phyloP scores from a whole-genome alignment of 2,113 vertebrate species.

The Megaleporinus macrocephalus region DNA sequence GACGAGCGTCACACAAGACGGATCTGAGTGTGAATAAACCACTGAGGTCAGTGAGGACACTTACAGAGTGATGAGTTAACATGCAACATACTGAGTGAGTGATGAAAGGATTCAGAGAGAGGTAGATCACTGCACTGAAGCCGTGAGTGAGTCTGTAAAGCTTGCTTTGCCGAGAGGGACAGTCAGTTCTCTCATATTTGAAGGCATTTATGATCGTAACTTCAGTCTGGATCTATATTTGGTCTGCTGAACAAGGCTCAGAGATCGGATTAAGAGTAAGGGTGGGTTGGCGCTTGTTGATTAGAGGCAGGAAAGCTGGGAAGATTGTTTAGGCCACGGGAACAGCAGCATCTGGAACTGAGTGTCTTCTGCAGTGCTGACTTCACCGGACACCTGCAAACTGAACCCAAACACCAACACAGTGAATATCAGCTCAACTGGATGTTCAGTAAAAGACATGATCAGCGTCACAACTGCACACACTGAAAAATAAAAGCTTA shows the following conservation, averaged over 20 bases:
- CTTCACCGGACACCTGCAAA: slow-evolving; percentile 28
- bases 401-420: background rate
- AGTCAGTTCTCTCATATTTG: background rate
- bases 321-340: slow-evolving; percentile 48
- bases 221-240: background rate
- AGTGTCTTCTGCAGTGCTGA: slow-evolving; percentile 12
- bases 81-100: slow-evolving; percentile 11
- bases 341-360: slow-evolving; percentile 5
- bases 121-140: slow-evolving; percentile 41
- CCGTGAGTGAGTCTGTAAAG: background rate
- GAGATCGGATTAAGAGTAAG: background rate
- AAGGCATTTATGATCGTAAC: background rate
- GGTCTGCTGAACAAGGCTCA: slow-evolving; percentile 18
- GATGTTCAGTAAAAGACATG: no score
- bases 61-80: background rate
- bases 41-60: background rate
- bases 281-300: background rate
- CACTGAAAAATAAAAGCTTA: no score
- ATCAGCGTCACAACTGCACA: no score
- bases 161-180: no score
- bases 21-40: no score
- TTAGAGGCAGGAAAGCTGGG: background rate
- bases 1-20: background rate
- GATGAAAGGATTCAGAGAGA: slow-evolving; percentile 12
- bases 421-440: background rate